Evolutionary conservation across 2,113 vertebrate species (phyloP), one percentile per base, ranked within the genome.

Genomic region (Zosterops japonicus): DNA sequence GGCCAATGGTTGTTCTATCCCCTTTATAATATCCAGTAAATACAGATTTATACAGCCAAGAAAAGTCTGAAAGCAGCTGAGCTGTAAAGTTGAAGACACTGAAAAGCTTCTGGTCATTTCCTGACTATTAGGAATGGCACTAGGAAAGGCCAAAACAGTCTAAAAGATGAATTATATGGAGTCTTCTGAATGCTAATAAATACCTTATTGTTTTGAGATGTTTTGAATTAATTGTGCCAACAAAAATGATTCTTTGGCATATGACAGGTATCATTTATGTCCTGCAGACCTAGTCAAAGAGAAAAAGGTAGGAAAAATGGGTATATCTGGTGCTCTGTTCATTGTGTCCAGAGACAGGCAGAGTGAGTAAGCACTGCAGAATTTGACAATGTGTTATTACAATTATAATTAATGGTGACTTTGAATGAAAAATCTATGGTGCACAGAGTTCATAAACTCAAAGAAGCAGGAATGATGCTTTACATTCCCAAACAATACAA

Each of bases 381-480:
- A 85, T 71, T 21, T 69, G 41, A 5, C 28, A 86, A 9, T 46
- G 4, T 64, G 11, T 50, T 94, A 61, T 57, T 78, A 78, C 63
- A 86, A 56, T 75, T 77, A 33, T 64, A 82, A 88, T 20, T 94
- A 86, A 87, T 90, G 46, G 69, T 68, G 55, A 67, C 24, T 88
- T 89, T 82, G 57, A 84, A 91, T 65, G 35, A 94, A 77, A 93
- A 93, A 94, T 76, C 56, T 78, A 33, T 7, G 8, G 7, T 10
- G 6, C 36, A 75, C 25, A 59, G 33, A 80, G 35, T 89, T 94
- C 10, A 41, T 81, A 87, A 91, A 69, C 22, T 72, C 74, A 82
- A 60, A 95, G 47, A 88, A 22, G 33, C 12, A 82, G 22, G 31
- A 74, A 42, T 57, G 60, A 67, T 47, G 55, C 49, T 87, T 75